phyloP scores from a whole-genome alignment of 1,140 invertebrate species.

The Pseudomyrmex gracilis region DNA sequence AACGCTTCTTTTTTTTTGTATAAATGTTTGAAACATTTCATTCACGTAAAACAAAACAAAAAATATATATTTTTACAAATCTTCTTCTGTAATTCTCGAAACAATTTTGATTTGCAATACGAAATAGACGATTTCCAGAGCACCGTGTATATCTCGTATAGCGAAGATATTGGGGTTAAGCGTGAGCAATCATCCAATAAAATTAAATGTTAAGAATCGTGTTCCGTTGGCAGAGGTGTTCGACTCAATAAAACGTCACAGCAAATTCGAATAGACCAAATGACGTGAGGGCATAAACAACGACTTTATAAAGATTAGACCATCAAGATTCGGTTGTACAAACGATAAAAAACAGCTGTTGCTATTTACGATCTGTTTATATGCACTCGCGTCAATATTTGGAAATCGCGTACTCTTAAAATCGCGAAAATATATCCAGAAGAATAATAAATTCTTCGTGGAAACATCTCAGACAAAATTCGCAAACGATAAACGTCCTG shows the following conservation, averaged over 20 bases:
- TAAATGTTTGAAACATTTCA: no score
- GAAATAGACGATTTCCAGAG: slow-evolving; percentile 13
- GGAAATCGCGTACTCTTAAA: neutral
- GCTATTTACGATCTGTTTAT: slow-evolving; percentile 22
- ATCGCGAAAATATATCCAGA: neutral
- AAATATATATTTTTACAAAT: no score
- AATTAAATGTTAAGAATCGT: slow-evolving; percentile 54
- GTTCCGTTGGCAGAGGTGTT: slow-evolving; percentile 32
- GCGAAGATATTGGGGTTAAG: slow-evolving; percentile 44
- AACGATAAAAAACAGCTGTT: slow-evolving; percentile 23
- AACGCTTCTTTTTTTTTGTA: no score
- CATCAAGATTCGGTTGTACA: slow-evolving; percentile 19
- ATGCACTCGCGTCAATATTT: slow-evolving; percentile 20
- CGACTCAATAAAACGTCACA: slow-evolving; percentile 23
- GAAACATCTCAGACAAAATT: no score
- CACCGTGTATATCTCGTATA: neutral
- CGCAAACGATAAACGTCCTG: no score
- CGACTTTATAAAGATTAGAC: neutral
- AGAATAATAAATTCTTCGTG: neutral
- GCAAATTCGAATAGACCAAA: slow-evolving; percentile 24
- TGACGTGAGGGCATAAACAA: slow-evolving; percentile 15
- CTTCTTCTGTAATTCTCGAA: neutral
- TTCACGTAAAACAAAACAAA: no score
- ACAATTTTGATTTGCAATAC: no score
- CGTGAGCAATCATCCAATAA: slow-evolving; percentile 54